Percentiles rank a stretch among this genome's conserved stretches.
phyloP scores from a whole-genome alignment of 2,113 vertebrate species.

The Papio anubis region DNA sequence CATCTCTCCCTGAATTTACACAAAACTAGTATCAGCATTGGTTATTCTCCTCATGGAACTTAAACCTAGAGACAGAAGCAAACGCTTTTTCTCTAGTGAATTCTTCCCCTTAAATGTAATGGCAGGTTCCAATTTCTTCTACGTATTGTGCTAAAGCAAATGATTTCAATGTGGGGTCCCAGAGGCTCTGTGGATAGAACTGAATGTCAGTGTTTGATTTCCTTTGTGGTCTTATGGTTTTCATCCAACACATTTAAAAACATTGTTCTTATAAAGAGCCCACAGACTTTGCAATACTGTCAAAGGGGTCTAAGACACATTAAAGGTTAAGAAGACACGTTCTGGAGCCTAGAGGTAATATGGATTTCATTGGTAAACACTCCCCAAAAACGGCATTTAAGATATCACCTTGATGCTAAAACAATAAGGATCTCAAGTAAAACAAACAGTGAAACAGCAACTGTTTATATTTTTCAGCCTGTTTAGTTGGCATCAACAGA shows the following conservation, averaged over 20 bases:
- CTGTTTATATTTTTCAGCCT: slow-evolving; percentile 1
- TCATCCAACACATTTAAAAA: not conserved
- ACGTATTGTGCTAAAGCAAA: not conserved
- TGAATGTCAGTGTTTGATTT: not conserved
- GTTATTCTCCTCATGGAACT: not conserved
- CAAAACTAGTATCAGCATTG: not conserved
- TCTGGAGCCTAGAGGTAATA: not conserved
- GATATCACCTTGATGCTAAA: not conserved
- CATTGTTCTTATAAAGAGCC: not conserved
- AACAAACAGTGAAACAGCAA: not conserved
- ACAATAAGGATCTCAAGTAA: not conserved
- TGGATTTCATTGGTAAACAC: not conserved
- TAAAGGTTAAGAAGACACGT: not conserved
- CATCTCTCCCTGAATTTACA: not conserved
- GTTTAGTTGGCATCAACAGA: not conserved
- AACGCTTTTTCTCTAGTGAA: not conserved
- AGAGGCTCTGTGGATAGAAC: not conserved
- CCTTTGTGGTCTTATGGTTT: not conserved
- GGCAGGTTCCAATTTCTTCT: not conserved
- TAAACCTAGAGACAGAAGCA: not conserved
- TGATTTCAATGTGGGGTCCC: not conserved
- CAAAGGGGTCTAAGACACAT: not conserved
- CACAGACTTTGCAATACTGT: not conserved
- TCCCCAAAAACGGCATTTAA: not conserved
- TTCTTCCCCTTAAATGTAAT: not conserved